Evolutionary conservation across 2,113 vertebrate genomes (phyloP).

Genomic region (Promerops cafer): DNA sequence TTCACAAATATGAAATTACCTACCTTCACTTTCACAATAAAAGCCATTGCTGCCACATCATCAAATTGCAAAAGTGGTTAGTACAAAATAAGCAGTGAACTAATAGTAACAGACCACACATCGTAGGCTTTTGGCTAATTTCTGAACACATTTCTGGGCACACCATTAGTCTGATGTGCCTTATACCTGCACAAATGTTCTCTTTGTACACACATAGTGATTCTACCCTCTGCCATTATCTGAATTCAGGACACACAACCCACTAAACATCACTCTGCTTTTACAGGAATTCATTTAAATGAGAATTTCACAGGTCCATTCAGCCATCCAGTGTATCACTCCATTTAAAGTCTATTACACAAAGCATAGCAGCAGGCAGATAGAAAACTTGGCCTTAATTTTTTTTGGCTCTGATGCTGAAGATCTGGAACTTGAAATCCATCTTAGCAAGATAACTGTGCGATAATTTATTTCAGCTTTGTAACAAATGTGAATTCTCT

Average conservation of each 20-base stretch:
- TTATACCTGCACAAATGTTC: not conserved
- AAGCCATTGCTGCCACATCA: not conserved
- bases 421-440: not conserved
- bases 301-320: not conserved
- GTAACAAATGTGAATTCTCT: not conserved
- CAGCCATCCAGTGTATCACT: not conserved
- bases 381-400: not conserved
- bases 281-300: not conserved
- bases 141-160: not conserved
- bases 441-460: not conserved
- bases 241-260: not conserved
- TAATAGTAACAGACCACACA: not conserved
- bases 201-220: accelerated
- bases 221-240: not conserved
- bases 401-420: not conserved
- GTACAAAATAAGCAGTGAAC: not conserved
- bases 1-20: not conserved
- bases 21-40: not conserved
- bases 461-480: not conserved
- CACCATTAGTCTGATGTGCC: accelerated
- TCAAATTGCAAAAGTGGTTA: not conserved
- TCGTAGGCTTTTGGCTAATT: not conserved
- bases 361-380: not conserved
- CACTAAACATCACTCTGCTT: not conserved
- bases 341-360: not conserved